Percentiles rank a stretch among this genome's conserved stretches.
Evolutionary conservation across 2,797 vertebrate genomes (phyloP).

Genomic region (Rhynchonycteris naso): DNA sequence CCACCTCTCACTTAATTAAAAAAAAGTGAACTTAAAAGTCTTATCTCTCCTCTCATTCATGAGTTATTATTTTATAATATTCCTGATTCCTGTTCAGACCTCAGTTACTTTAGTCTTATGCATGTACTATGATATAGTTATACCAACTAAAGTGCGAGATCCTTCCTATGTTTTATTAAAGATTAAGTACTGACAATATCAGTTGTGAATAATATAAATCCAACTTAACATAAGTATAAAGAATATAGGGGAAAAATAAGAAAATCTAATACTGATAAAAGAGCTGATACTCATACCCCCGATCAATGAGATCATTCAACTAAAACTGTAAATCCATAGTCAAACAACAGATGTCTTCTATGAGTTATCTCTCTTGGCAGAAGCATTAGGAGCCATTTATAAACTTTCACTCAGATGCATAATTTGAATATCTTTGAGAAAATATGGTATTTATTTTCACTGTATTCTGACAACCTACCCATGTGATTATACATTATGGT

Average conservation of each 20-base stretch:
- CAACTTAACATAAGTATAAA: conserved; percentile 38
- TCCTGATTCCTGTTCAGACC: neutral
- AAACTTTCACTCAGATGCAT: conserved; percentile 58
- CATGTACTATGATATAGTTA: neutral
- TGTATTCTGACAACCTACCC: conserved; percentile 71
- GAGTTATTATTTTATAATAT: neutral
- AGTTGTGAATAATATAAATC: neutral
- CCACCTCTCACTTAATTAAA: too few relatives aligned
- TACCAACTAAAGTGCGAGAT: neutral
- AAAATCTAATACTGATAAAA: conserved; percentile 46
- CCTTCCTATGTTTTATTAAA: neutral
- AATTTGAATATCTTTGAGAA: conserved; percentile 72
- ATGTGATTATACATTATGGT: conserved; percentile 71
- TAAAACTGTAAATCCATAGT: conserved; percentile 61
- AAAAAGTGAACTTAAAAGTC: neutral
- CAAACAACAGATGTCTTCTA: neutral
- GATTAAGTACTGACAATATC: neutral
- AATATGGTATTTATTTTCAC: conserved; percentile 67
- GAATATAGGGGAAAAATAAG: neutral
- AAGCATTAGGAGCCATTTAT: conserved; percentile 61
- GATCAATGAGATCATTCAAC: conserved; percentile 1
- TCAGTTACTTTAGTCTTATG: neutral
- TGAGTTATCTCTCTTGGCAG: conserved; percentile 67
- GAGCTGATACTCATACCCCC: neutral
- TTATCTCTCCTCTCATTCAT: neutral